phyloP scores from a whole-genome alignment of 2,113 vertebrate genomes.

The Bettongia penicillata region DNA sequence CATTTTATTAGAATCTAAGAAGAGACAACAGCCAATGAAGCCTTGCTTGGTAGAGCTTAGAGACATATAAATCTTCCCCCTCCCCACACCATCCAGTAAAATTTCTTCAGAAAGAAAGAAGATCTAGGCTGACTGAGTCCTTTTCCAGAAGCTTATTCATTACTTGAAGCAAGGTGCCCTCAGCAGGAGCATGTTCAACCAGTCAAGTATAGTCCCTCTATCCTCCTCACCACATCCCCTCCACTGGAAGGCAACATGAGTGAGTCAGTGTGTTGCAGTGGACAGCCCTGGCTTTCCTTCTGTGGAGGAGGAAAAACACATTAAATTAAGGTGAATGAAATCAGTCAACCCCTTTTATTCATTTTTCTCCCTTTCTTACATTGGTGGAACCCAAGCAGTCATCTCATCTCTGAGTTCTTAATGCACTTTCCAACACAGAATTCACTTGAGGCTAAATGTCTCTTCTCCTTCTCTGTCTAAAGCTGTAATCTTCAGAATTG shows the following conservation, averaged over 20 bases:
- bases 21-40: not conserved
- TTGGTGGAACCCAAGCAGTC: not conserved
- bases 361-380: not conserved
- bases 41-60: not conserved
- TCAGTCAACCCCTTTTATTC: not conserved
- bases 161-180: not conserved
- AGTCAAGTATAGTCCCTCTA: not conserved
- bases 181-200: not conserved
- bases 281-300: not conserved
- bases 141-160: not conserved
- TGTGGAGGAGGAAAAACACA: not conserved
- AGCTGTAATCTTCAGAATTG: not conserved
- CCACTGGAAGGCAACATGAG: not conserved
- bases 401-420: not conserved
- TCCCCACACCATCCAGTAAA: not conserved
- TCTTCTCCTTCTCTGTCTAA: not conserved
- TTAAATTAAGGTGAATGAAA: slow-evolving; percentile 8
- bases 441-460: not conserved
- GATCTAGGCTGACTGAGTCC: not conserved
- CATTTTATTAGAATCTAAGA: not conserved
- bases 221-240: not conserved
- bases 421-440: not conserved
- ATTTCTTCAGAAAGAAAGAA: not conserved
- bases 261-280: not conserved
- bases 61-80: not conserved